A percentile compares a stretch with the other conserved stretches of the same genome.
These are phyloP conservation scores for Gadus chalcogrammus DNA, from an alignment of 2,113 vertebrate genomes.

Conservation along the genomic window DNA sequence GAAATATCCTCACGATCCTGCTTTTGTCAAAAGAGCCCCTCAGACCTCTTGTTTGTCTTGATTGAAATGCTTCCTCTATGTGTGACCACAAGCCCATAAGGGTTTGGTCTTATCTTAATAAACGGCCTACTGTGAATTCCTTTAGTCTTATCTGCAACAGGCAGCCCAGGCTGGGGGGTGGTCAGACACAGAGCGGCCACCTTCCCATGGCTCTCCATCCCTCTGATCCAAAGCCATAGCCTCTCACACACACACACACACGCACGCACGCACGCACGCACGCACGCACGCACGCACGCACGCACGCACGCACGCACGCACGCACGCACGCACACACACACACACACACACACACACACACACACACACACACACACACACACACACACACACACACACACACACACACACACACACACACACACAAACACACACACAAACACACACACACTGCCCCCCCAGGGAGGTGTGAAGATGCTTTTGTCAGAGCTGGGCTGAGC, in stretches of 20 bases:
- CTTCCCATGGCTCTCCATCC: slow-evolving; percentile 10
- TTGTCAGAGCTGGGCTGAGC: slow-evolving; percentile 26
- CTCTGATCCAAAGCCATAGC: slow-evolving; percentile 14
- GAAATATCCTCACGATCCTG: not conserved
- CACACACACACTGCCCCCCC: slow-evolving; percentile 14
- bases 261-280: no score
- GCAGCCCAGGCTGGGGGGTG: slow-evolving; percentile 11
- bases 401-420: no score
- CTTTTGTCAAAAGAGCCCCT: not conserved
- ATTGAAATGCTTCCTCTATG: slow-evolving; percentile 16
- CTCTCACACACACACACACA: no score
- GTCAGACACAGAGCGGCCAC: slow-evolving; percentile 15
- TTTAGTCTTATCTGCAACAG: slow-evolving; percentile 20
- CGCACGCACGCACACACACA: no score
- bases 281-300: no score
- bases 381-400: no score
- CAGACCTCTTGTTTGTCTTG: not conserved
- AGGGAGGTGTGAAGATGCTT: slow-evolving; percentile 31
- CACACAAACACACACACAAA: no score
- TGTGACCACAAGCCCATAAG: not conserved
- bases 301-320: no score
- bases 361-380: no score
- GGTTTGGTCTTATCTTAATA: slow-evolving; percentile 7
- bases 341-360: no score
- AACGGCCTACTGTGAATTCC: slow-evolving; percentile 13